Evolutionary conservation across 2,797 vertebrate genomes (phyloP).

Genomic region (Moxostoma hubbsi): DNA sequence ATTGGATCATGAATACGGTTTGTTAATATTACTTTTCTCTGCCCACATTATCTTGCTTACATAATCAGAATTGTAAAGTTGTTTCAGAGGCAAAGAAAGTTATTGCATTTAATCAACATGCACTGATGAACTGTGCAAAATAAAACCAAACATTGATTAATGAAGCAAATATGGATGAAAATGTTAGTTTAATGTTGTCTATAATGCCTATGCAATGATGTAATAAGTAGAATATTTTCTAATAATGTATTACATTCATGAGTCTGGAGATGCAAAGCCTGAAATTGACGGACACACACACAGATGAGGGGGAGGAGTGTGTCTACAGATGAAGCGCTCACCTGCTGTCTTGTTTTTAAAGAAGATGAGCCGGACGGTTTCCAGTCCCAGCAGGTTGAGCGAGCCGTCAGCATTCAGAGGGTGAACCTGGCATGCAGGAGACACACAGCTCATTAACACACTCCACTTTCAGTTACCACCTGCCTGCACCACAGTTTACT

Average conservation of each 20-base stretch:
- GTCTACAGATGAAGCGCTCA: conserved; percentile 67
- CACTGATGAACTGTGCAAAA: no score
- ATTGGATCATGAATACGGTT: no score
- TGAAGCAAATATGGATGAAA: no score
- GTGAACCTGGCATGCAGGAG: conserved; percentile 81
- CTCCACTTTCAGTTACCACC: background rate
- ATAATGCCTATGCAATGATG: no score
- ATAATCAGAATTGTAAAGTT: no score
- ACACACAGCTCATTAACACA: conserved; percentile 18
- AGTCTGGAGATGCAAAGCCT: background rate
- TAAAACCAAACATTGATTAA: no score
- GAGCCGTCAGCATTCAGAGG: conserved; percentile 95
- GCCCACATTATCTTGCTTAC: no score
- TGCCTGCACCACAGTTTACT: background rate
- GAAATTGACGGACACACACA: background rate
- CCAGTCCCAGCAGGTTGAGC: conserved; percentile 93
- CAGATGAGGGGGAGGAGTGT: background rate
- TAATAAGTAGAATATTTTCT: no score
- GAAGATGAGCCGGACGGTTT: conserved; percentile 95
- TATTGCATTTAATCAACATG: no score
- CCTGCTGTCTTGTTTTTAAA: conserved; percentile 99
- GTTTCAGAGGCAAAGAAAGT: no score
- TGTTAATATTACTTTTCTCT: no score
- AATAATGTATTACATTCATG: background rate
- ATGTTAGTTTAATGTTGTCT: no score